Conservation (phyloP, 2,797 vertebrate species). For the Iguana delicatissima region DNA sequence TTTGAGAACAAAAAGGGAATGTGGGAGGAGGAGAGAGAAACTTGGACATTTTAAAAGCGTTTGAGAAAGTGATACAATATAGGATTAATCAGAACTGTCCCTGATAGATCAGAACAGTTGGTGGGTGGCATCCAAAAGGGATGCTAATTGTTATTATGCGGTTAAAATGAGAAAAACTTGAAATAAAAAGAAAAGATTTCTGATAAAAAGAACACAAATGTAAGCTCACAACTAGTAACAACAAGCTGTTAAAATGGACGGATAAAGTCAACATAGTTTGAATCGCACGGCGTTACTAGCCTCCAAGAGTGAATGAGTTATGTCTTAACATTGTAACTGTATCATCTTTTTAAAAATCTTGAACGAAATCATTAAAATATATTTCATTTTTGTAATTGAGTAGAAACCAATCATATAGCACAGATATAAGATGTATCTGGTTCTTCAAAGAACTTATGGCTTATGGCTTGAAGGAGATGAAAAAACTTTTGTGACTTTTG, state of each 20-base stretch:
- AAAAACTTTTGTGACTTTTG: conserved; percentile 29
- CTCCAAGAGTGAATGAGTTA: no score
- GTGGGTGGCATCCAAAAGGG: background rate
- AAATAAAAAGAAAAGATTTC: background rate
- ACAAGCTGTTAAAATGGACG: background rate
- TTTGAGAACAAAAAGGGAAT: no score
- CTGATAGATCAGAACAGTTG: background rate
- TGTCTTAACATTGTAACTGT: no score
- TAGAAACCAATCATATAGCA: background rate
- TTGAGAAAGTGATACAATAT: no score
- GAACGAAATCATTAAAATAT: background rate
- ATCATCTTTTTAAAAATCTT: background rate
- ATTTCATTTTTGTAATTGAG: background rate
- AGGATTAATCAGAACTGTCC: no score
- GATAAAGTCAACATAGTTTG: background rate
- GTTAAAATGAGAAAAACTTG: background rate
- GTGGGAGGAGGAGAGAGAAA: no score
- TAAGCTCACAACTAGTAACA: background rate
- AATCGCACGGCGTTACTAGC: background rate
- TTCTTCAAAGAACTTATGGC: background rate
- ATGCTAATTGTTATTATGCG: background rate
- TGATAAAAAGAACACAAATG: background rate
- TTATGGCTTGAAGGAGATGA: conserved; percentile 5
- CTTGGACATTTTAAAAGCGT: no score
- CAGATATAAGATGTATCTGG: background rate